A percentile compares a stretch with the other conserved stretches of the same genome.
These are phyloP conservation scores for Piaya cayana DNA, from an alignment of 2,113 vertebrate species.

Conservation along the genomic window DNA sequence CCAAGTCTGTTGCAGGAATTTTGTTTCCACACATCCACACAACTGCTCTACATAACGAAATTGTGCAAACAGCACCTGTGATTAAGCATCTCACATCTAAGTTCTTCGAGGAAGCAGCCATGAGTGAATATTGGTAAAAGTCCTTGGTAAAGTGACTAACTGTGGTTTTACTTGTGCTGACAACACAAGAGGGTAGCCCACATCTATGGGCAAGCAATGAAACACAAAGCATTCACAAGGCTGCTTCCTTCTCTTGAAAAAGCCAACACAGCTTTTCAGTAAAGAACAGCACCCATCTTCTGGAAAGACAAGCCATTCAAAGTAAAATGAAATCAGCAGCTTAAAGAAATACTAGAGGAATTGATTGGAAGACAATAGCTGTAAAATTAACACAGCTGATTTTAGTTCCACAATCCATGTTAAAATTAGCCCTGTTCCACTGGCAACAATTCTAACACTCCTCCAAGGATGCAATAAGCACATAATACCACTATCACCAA, in stretches of 20 bases:
- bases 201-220: accelerated
- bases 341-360: neutral
- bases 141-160: accelerated
- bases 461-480: neutral
- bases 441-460: neutral
- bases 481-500: accelerated
- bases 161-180: too few relatives aligned
- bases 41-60: too few relatives aligned
- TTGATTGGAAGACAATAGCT: neutral
- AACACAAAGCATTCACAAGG: neutral
- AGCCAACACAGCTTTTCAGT: accelerated
- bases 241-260: neutral
- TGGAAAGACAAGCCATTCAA: neutral
- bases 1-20: neutral
- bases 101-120: neutral
- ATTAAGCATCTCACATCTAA: neutral
- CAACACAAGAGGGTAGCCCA: neutral
- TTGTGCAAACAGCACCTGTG: accelerated
- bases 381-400: neutral
- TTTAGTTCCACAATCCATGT: neutral
- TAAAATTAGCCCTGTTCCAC: neutral
- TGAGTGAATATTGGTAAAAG: accelerated
- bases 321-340: neutral
- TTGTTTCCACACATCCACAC: neutral
- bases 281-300: neutral